phyloP scores from a whole-genome alignment of 2,888 invertebrate species.

The Cantharis flavilabris region DNA sequence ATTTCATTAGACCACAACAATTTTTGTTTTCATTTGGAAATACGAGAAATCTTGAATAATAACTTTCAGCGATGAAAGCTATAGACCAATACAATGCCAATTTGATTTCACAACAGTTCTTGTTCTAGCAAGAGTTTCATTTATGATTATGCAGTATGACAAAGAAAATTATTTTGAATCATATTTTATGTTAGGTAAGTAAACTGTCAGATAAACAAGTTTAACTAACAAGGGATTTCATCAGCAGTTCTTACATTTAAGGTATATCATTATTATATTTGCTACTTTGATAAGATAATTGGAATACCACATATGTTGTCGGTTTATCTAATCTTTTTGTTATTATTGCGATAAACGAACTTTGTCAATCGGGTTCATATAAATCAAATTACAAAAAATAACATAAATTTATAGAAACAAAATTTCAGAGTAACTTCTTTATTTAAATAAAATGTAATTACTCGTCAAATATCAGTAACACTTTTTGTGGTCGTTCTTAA shows the following conservation, averaged over 20 bases:
- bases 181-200: not conserved
- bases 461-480: not conserved
- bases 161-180: not conserved
- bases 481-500: not conserved
- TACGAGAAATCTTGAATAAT: too few species aligned
- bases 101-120: too few species aligned
- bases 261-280: constrained; percentile 2
- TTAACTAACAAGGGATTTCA: not conserved
- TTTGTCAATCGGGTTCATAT: not conserved
- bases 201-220: not conserved
- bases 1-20: too few species aligned
- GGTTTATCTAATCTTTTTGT: not conserved
- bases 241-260: not conserved
- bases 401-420: not conserved
- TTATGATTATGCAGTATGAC: not conserved
- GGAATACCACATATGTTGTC: constrained; percentile 1
- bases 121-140: not conserved
- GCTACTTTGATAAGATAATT: not conserved
- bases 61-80: too few species aligned
- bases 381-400: not conserved
- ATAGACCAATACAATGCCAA: too few species aligned
- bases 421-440: not conserved
- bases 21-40: too few species aligned
- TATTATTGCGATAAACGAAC: not conserved
- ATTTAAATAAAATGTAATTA: not conserved